These are phyloP conservation scores for Aldabrachelys gigantea DNA, from an alignment of 2,113 vertebrate genomes.

Conservation along the genomic window DNA sequence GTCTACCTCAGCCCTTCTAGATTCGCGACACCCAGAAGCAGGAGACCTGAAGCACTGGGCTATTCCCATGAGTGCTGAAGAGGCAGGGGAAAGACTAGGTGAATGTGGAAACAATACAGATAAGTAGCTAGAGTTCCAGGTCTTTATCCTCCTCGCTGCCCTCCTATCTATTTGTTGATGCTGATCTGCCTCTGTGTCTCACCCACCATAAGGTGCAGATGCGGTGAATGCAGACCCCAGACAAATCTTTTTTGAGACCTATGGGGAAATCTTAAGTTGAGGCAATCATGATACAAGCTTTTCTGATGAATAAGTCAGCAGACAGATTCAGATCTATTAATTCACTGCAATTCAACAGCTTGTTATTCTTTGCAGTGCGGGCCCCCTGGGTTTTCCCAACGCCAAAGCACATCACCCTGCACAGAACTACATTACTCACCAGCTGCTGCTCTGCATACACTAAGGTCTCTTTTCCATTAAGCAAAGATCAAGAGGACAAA, in stretches of 20 bases:
- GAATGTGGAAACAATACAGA: not conserved
- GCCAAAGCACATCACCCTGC: not conserved
- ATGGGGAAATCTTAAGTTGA: not conserved
- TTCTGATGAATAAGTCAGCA: not conserved
- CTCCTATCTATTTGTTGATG: not conserved
- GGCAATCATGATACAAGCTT: not conserved
- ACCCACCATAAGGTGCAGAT: not conserved
- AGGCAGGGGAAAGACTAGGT: not conserved
- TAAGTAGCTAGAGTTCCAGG: not conserved
- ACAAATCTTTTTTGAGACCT: not conserved
- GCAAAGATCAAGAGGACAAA: constrained; percentile 28
- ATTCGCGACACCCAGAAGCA: not conserved
- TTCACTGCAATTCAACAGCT: not conserved
- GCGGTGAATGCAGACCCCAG: not conserved
- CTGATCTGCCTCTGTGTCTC: not conserved
- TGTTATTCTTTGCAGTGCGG: not conserved
- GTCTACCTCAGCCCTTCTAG: not conserved
- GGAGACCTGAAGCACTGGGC: not conserved
- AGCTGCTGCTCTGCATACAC: not conserved
- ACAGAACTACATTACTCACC: not conserved
- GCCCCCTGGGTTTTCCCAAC: not conserved
- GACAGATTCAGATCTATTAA: not conserved
- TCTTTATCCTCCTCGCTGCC: not conserved
- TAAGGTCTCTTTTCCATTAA: constrained; percentile 21
- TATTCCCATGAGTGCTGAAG: not conserved